Evolutionary conservation across 2,888 invertebrate genomes (phyloP), one percentile per base, ranked within the genome.

Genomic region (Iphiclides podalirius): DNA sequence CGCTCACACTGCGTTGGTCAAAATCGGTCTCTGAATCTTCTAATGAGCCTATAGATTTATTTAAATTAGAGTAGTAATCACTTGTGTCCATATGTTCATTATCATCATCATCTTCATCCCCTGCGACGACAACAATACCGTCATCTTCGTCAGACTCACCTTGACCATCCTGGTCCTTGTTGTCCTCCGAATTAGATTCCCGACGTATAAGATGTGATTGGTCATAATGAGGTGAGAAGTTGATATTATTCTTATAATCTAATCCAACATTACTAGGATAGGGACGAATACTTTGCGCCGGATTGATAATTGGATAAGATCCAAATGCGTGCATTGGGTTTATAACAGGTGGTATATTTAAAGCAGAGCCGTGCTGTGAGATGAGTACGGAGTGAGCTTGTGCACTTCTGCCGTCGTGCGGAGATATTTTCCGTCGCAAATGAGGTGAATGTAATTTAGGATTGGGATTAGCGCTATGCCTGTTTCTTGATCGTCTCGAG

Each of bases 381-480:
- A 96, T 90, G 1, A 96, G 86, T 35, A 96, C 89, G 7, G 95
- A 93, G 75, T 96, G 96, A 1, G 96, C 92, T 85, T 96, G 96
- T 1, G 96, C 93, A 53, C 96, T 96, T 60, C 97, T 91, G 0
- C 97, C 97, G 63, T 97, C 97, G 66, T 97, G 97, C 0, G 97
- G 97, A 13, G 97, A 97, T 64, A 97, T 97, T 86, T 98, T 98
- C 61, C 98, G 90, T 53, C 98, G 90, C 60, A 98, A 86, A 76
- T 98, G 98, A 1, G 98, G 98, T 48, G 98, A 97, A 81, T 99
- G 99, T 12, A 99, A 87, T 78, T 99, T 99, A 0, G 99, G 99
- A 83, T 99, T 99, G 0, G 98, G 98, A 80, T 99, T 99, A 7
- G 98, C 98, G 77, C 97, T 97, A 81, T 99, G 99, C 1, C 99